phyloP scores from a whole-genome alignment of 2,113 vertebrate genomes.

The Elgaria multicarinata region DNA sequence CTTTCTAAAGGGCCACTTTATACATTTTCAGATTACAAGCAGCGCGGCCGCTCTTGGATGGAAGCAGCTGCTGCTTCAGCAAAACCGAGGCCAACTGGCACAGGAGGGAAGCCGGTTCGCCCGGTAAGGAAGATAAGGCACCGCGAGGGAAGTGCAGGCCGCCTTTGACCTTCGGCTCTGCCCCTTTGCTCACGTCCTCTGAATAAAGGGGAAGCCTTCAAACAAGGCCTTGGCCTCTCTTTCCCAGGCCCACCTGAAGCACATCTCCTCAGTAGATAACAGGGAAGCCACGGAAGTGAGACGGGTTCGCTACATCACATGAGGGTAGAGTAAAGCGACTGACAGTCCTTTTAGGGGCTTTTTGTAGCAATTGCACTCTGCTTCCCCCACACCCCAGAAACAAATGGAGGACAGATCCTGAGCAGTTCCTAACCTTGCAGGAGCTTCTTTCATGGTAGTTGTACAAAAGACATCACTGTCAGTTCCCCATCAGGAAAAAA shows the following conservation, averaged over 20 bases:
- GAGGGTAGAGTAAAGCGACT: not conserved
- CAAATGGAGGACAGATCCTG: not conserved
- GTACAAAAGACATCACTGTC: not conserved
- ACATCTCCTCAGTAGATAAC: not conserved
- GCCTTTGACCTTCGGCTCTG: conserved; percentile 32
- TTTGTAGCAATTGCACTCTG: not conserved
- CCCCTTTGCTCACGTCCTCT: accelerated
- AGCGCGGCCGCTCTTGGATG: not conserved
- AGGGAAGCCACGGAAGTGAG: conserved; percentile 7
- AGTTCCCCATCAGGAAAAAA: not conserved
- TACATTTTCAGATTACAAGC: not conserved
- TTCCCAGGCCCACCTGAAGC: conserved; percentile 5
- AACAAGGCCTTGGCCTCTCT: not conserved
- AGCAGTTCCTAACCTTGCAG: not conserved
- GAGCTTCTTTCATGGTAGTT: not conserved
- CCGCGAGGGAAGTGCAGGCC: not conserved
- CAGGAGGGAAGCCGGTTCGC: conserved; percentile 35
- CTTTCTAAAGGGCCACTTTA: conserved; percentile 38
- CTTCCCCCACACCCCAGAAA: not conserved
- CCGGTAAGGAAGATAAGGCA: conserved; percentile 25
- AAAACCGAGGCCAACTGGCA: conserved; percentile 36
- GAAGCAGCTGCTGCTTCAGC: not conserved
- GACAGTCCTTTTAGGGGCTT: not conserved
- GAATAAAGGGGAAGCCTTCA: not conserved
- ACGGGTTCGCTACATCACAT: not conserved